A percentile compares a stretch with the other conserved stretches of the same genome.
These are phyloP conservation scores for Lycophotia porphyrea DNA, from an alignment of 2,888 invertebrate genomes.

Conservation along the genomic window DNA sequence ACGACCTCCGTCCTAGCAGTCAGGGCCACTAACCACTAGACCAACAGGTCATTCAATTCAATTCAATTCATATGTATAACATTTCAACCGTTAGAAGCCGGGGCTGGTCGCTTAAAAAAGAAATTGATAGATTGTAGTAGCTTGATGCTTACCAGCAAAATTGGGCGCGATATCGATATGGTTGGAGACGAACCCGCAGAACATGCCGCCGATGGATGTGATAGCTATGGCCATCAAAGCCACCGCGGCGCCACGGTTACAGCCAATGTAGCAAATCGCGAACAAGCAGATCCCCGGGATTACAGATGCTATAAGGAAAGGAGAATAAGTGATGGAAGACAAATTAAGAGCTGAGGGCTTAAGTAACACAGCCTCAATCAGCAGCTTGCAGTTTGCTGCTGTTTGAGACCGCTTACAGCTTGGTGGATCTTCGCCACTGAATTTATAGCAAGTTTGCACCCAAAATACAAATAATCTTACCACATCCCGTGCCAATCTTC, in stretches of 20 bases:
- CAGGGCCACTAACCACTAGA: too few species aligned
- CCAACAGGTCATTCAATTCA: too few species aligned
- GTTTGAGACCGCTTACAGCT: too few species aligned
- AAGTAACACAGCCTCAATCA: too few species aligned
- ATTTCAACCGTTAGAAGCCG: too few species aligned
- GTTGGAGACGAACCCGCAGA: constrained; percentile 95
- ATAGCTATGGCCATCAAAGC: constrained; percentile 92
- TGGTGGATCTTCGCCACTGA: neutral
- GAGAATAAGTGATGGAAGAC: neutral
- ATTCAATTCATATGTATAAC: too few species aligned
- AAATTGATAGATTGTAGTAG: too few species aligned
- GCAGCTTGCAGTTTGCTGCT: too few species aligned
- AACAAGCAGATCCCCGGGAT: constrained; percentile 92
- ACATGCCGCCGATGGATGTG: constrained; percentile 95
- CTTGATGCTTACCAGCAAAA: constrained; percentile 93
- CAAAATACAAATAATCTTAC: constrained; percentile 79
- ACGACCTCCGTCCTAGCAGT: too few species aligned
- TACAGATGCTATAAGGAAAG: constrained; percentile 88
- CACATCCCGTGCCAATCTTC: constrained; percentile 93
- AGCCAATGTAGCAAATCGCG: constrained; percentile 92
- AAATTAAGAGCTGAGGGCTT: neutral
- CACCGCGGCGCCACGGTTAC: constrained; percentile 92
- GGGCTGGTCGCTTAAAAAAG: too few species aligned
- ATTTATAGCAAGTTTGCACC: neutral
- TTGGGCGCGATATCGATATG: constrained; percentile 96